These are phyloP conservation scores for Ptycholaimellus sp. DNA, from an alignment of 2,888 invertebrate genomes.

Conservation along the genomic window DNA sequence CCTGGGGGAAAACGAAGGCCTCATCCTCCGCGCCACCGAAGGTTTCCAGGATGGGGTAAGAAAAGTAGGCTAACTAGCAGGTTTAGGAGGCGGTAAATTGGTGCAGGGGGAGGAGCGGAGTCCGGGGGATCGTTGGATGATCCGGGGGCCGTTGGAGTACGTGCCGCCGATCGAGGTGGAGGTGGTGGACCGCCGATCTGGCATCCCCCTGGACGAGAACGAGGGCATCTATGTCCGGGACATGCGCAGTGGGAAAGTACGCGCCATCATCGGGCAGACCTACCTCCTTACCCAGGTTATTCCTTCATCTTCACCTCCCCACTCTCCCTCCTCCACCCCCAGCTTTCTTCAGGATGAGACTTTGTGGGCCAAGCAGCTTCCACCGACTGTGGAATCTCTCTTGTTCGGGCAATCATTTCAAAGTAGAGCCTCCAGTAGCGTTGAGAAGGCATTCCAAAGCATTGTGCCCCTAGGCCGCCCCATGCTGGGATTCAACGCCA, in stretches of 20 bases:
- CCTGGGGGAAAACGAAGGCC: slow-evolving; percentile 29
- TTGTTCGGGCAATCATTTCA: neutral
- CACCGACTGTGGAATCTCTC: slow-evolving; percentile 21
- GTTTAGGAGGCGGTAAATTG: no score
- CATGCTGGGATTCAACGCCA: no score
- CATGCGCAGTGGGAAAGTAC: slow-evolving; percentile 28
- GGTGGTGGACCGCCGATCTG: slow-evolving; percentile 28
- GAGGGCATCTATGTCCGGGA: slow-evolving; percentile 34
- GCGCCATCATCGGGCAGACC: slow-evolving; percentile 30
- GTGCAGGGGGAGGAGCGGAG: slow-evolving; percentile 20
- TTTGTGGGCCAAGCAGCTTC: slow-evolving; percentile 23
- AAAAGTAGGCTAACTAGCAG: neutral
- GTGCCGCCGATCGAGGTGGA: slow-evolving; percentile 33
- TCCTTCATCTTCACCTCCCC: neutral
- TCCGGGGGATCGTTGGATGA: slow-evolving; percentile 34
- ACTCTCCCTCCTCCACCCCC: no score
- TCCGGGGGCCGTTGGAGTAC: slow-evolving; percentile 32
- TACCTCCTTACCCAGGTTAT: slow-evolving; percentile 31
- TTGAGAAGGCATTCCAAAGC: no score
- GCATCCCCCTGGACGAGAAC: slow-evolving; percentile 33
- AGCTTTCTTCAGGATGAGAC: slow-evolving; percentile 13
- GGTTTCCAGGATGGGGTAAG: slow-evolving; percentile 26
- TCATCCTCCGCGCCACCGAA: slow-evolving; percentile 26
- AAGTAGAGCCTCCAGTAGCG: neutral
- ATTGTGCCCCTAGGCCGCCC: no score